Evolutionary conservation across 2,888 invertebrate species (phyloP).

Genomic region (Petrophora chlorosata): DNA sequence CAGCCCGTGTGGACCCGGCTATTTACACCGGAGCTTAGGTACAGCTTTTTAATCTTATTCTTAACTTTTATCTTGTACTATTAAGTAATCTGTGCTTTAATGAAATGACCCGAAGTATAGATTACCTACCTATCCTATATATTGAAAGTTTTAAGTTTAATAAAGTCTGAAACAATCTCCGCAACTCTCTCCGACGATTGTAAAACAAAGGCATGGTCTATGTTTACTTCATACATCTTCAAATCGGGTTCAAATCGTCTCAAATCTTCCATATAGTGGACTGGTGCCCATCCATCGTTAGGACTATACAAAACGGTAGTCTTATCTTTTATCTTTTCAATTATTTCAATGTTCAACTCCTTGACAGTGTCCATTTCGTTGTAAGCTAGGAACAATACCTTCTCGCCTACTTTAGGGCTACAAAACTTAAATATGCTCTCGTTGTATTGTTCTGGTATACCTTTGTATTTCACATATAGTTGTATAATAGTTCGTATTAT

Average conservation of each 20-base stretch:
- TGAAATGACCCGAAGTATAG: too few relatives aligned
- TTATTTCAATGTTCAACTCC: constrained; percentile 85
- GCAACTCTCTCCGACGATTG: constrained; percentile 85
- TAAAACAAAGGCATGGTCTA: constrained; percentile 92
- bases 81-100: too few relatives aligned
- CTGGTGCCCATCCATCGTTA: constrained; percentile 93
- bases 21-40: too few relatives aligned
- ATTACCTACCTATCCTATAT: neutral
- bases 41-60: too few relatives aligned
- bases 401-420: constrained; percentile 84
- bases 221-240: constrained; percentile 54
- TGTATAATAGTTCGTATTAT: constrained; percentile 79
- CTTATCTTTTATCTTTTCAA: constrained; percentile 85
- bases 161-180: constrained; percentile 58
- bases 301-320: constrained; percentile 89
- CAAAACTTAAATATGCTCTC: constrained; percentile 82
- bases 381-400: constrained; percentile 88
- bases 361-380: constrained; percentile 92
- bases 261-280: constrained; percentile 87
- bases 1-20: too few relatives aligned
- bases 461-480: constrained; percentile 79
- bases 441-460: constrained; percentile 77
- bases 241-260: constrained; percentile 58
- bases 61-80: too few relatives aligned
- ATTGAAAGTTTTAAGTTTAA: constrained; percentile 50